Evolutionary conservation across 2,113 vertebrate species (phyloP), one percentile per base, ranked within the genome.

Genomic region (Suricata suricatta): DNA sequence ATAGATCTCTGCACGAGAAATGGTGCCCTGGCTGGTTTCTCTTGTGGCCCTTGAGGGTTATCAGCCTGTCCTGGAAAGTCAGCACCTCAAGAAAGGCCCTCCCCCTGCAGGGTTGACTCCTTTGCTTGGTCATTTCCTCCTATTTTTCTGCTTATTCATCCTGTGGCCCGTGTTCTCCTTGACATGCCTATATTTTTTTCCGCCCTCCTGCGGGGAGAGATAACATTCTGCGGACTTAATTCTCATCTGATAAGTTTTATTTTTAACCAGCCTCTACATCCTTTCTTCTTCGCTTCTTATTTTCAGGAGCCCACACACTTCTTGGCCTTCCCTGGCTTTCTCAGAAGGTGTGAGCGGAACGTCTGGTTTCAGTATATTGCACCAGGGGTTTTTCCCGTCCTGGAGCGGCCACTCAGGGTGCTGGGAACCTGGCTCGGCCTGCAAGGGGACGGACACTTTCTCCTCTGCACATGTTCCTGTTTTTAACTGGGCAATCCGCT

Each of bases 201-300:
- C 95, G 98, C 12, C 0, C 96, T 98, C 77, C 94, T 98, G 98
- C 90, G 92, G 94, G 82, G 98, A 93, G 88, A 98, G 98, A 98
- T 98, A 98, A 98, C 97, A 96, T 98, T 98, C 97, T 98, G 97
- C 91, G 0, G 19, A 96, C 97, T 98, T 94, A 97, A 92, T 97
- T 98, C 96, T 98, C 83, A 93, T 98, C 97, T 98, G 98, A 96
- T 98, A 98, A 97, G 90, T 98, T 98, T 98, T 98, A 98, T 98
- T 99, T 99, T 98, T 98, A 98, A 97, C 94, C 94, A 88, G 50
- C 0, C 5, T 90, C 89, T 60, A 97, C 86, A 96, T 98, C 97
- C 97, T 98, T 97, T 92, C 54, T 38, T 86, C 87, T 52, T 95
- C 81, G 76, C 71, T 97, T 97, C 95, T 98, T 97, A 86, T 82